Conservation (phyloP, 2,797 vertebrate genomes). For the Amblyopsis hoosieri region DNA sequence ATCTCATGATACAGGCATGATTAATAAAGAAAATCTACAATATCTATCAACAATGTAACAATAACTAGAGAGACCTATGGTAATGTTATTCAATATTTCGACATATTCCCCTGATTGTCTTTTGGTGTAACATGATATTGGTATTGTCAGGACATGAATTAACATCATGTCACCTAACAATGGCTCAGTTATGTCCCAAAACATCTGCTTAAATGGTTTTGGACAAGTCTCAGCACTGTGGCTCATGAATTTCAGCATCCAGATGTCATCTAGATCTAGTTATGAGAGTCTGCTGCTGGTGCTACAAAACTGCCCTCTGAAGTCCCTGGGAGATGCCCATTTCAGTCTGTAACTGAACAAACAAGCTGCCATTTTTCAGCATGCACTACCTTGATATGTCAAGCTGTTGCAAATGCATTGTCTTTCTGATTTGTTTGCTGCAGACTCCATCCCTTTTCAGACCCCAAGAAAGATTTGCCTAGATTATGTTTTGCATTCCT, state of each 20-base stretch:
- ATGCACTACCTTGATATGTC: background rate
- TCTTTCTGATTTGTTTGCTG: conserved; percentile 32
- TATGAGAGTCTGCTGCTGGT: conserved; percentile 35
- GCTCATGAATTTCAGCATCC: conserved; percentile 38
- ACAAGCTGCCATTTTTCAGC: background rate
- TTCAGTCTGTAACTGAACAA: conserved; percentile 1
- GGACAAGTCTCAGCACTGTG: conserved; percentile 37
- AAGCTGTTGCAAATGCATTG: conserved; percentile 30
- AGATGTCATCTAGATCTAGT: conserved; percentile 52
- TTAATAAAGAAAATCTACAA: no score
- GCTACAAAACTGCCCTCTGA: conserved; percentile 33
- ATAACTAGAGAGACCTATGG: no score
- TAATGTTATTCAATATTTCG: no score
- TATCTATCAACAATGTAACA: no score
- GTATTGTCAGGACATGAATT: conserved; percentile 26
- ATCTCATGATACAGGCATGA: no score
- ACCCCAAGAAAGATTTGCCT: conserved; percentile 31
- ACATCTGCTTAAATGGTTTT: conserved; percentile 68
- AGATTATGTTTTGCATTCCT: conserved; percentile 50
- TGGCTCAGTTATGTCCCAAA: conserved; percentile 56
- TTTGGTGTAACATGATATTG: conserved; percentile 30
- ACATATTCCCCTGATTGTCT: no score
- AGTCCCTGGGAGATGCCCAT: conserved; percentile 22
- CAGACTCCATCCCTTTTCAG: conserved; percentile 42
- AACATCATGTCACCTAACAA: conserved; percentile 49